Evolutionary conservation across 2,888 invertebrate species (phyloP), one percentile per base, ranked within the genome.

Genomic region (Harpalus rubripes): DNA sequence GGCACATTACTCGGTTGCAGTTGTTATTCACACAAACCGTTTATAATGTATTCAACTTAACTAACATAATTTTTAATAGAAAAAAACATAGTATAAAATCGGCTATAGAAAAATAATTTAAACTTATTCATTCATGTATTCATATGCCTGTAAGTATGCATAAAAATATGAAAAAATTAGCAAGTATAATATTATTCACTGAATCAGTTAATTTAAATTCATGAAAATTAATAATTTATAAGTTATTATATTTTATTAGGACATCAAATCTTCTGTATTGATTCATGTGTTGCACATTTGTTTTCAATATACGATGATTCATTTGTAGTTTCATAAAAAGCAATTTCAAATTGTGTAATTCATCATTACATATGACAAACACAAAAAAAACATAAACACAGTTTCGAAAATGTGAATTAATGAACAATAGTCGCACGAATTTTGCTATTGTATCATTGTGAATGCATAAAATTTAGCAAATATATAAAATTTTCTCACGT

Each of bases 171-270:
- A 22, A 63, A 63, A 63, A 22, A 63, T 63, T 63, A 22, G 63
- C 63, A 63, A 63, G 63, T 63, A 63, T 63, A 63, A 63, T 63
- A 12, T 1, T 12, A 63, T 63, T 63, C 12, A 26, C 12, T 63
- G 63, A 63, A 63, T 26, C 63, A 63, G 63, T 63, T 22, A 22
- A 22, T 63, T 63, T 22, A 63, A 63, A 63, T 63, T 63, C 63
- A 63, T 26, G 22, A 18, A 63, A 63, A 22, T 63, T 63, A 63
- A 63, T 63, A 63, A 63, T 63, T 63, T 63, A 63, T 63, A 22
- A 63, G 63, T 22, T 22, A 22, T 63, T 22, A 26, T 22, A 59
- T 59, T 59, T 18, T 59, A 63, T 63, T 63, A 63, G 63, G 18
- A 26, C 26, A 63, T 7, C 16, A 59, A 18, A 63, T 22, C 63